Conservation (phyloP, 2,888 invertebrate genomes). For the Tenthredo notha region DNA sequence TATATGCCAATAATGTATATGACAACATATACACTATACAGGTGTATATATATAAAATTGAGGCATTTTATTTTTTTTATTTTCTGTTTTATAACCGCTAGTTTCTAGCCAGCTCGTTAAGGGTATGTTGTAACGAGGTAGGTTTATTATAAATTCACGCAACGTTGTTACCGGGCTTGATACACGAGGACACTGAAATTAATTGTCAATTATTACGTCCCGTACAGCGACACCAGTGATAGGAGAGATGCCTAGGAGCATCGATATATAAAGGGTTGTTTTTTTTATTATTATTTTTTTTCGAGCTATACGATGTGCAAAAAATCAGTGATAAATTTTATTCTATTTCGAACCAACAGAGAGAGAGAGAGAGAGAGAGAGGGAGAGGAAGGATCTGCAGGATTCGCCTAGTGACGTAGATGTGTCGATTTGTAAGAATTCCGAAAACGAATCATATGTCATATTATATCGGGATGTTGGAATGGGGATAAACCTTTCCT, state of each 20-base stretch:
- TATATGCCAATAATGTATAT: background rate
- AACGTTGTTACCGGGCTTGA: conserved; percentile 22
- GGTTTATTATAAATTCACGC: conserved; percentile 34
- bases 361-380: background rate
- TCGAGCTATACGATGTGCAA: background rate
- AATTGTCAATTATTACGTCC: conserved; percentile 26
- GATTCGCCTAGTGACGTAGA: background rate
- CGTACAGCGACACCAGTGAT: background rate
- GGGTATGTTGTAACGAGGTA: background rate
- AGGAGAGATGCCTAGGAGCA: background rate
- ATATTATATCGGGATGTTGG: background rate
- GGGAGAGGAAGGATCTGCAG: background rate
- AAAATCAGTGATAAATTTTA: background rate
- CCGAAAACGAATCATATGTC: conserved; percentile 8
- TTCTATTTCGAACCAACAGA: background rate
- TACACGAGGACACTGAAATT: conserved; percentile 23
- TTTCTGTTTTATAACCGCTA: background rate
- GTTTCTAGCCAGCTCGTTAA: conserved; percentile 22
- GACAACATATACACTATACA: background rate
- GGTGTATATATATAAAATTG: background rate
- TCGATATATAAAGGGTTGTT: background rate
- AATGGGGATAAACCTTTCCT: conserved; percentile 22
- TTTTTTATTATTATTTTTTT: background rate
- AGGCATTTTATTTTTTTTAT: background rate
- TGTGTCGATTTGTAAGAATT: conserved; percentile 3